Conservation (phyloP, 2,888 invertebrate genomes). For the Actias luna region DNA sequence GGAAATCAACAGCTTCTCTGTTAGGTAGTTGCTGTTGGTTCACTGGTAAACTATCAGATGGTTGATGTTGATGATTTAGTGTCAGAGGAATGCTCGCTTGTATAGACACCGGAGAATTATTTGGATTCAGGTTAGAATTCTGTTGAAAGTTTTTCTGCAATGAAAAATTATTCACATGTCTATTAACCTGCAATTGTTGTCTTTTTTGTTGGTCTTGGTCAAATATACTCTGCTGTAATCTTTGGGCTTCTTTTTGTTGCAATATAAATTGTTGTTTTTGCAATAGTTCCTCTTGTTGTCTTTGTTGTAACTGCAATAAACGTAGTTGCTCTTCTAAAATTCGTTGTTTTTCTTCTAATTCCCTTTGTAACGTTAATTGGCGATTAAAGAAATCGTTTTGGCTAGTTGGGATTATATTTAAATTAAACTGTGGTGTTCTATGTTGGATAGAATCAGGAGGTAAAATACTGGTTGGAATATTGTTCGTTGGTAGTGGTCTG, state of each 20-base stretch:
- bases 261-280: constrained; percentile 84
- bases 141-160: constrained; percentile 55
- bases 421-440: constrained; percentile 26
- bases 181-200: constrained; percentile 57
- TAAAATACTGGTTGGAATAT: constrained; percentile 35
- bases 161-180: constrained; percentile 58
- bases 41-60: constrained; percentile 22
- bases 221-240: constrained; percentile 46
- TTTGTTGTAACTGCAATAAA: constrained; percentile 84
- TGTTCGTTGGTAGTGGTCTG: constrained; percentile 39
- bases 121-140: constrained; percentile 52
- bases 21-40: constrained; percentile 82
- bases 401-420: constrained; percentile 38
- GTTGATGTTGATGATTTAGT: not conserved
- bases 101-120: constrained; percentile 67
- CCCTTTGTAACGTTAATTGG: constrained; percentile 66
- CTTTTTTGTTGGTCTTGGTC: constrained; percentile 41
- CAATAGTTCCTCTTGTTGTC: constrained; percentile 86
- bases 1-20: constrained; percentile 80
- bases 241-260: constrained; percentile 70
- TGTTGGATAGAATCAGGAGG: constrained; percentile 38
- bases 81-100: constrained; percentile 72
- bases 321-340: constrained; percentile 86
- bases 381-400: constrained; percentile 59
- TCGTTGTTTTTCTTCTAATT: constrained; percentile 85